Conservation (phyloP, 35 echinoderm and acorn worm genomes). For the Lytechinus pictus region DNA sequence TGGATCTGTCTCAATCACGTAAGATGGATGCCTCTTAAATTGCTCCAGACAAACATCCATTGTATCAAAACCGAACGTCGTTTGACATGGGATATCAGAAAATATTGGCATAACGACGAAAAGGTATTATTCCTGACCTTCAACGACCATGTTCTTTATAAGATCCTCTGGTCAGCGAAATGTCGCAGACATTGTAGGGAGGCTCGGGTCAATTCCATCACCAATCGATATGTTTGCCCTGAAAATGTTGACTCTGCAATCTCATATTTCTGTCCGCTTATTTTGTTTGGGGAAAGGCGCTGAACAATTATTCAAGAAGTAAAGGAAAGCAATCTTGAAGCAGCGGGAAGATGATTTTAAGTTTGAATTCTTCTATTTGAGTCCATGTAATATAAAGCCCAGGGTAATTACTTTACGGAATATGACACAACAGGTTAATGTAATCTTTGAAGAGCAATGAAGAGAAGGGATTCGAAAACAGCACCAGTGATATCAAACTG, state of each 20-base stretch:
- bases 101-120: background rate
- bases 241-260: background rate
- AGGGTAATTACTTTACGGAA: too few relatives aligned
- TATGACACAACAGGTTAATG: too few relatives aligned
- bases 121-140: background rate
- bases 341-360: background rate
- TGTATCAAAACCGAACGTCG: background rate
- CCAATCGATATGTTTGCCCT: background rate
- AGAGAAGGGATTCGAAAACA: too few relatives aligned
- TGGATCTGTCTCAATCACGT: background rate
- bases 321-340: background rate
- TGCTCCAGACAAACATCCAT: background rate
- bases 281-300: background rate
- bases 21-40: background rate
- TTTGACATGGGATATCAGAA: background rate
- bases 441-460: too few relatives aligned
- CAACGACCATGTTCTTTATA: background rate
- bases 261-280: background rate
- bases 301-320: background rate
- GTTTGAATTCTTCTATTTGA: background rate
- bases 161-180: background rate
- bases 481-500: too few relatives aligned
- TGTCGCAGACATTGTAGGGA: background rate
- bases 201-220: background rate
- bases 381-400: background rate